Evolutionary conservation across 2,113 vertebrate species (phyloP), one percentile per base, ranked within the genome.

Genomic region (Saguinus midas): DNA sequence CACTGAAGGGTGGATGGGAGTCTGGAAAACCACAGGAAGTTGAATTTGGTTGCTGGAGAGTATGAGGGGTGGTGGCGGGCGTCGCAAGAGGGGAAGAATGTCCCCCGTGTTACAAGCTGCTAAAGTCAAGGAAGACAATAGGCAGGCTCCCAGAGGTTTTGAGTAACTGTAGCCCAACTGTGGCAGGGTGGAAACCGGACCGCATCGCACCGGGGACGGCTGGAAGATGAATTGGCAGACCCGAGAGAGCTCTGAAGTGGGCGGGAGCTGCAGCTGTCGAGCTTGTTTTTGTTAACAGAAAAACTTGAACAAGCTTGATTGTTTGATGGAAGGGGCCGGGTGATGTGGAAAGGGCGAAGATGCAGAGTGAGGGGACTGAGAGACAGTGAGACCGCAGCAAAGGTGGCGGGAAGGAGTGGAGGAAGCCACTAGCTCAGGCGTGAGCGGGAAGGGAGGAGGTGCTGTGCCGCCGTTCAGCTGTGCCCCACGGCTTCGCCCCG

Each of bases 41-140:
- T 43, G 4, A 4, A 3, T 7, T 37, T 11, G 58, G n/a, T 25
- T 13, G n/a, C 70, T n/a, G 61, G 1, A 32, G 23, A 6, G 18
- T 0, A 13, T 9, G 5, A 70, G 14, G 61, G 35, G 27, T 21
- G 73, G 25, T 6, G n/a, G 18, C 0, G 8, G 64, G 25, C 21
- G 0, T 14, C 25, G 20, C 7, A 2, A 70, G 4, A 12, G 18
- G 40, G 20, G 48, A 43, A 21, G 57, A 14, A 25, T 64, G 86
- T 25, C 57, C 52, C 58, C 1, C 21, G 35, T 29, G 73, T 29
- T 25, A 25, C 9, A 6, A 25, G 52, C 29, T 57, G 73, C n/a
- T 61, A 0, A 55, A 25, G 66, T 70, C 32, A 29, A 17, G 1
- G 48, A 40, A 64, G 70, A 27, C 9, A 14, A 18, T 6, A 23